Evolutionary conservation across 2,888 invertebrate genomes (phyloP).

Genomic region (Chrysina gloriosa): DNA sequence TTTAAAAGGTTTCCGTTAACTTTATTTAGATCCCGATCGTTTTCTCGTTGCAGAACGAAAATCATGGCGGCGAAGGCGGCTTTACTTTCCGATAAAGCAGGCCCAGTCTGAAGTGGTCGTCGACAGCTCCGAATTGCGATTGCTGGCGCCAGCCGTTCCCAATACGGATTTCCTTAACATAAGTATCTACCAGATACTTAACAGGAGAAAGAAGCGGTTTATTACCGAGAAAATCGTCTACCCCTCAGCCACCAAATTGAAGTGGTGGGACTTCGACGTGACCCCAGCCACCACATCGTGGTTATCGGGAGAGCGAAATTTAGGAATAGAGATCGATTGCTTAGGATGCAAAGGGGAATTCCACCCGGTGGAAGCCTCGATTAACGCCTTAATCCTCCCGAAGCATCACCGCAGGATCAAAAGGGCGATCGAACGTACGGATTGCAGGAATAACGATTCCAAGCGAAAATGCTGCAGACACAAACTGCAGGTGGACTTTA

Average conservation of each 20-base stretch:
- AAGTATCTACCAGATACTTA: conserved; percentile 62
- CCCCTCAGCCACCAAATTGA: conserved; percentile 61
- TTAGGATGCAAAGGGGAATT: conserved; percentile 64
- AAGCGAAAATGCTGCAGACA: conserved; percentile 74
- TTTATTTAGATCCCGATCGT: no score
- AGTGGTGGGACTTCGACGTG: conserved; percentile 74
- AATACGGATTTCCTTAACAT: conserved; percentile 53
- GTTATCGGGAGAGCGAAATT: conserved; percentile 65
- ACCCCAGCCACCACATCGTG: conserved; percentile 67
- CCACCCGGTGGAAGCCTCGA: conserved; percentile 59
- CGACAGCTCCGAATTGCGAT: conserved; percentile 66
- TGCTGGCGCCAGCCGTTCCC: conserved; percentile 59
- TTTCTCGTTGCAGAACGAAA: conserved; percentile 55
- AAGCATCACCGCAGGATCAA: conserved; percentile 44
- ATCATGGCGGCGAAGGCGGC: conserved; percentile 53
- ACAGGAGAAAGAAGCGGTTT: conserved; percentile 61
- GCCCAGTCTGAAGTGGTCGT: conserved; percentile 53
- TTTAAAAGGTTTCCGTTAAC: not conserved
- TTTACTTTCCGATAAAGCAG: conserved; percentile 55
- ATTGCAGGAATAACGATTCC: conserved; percentile 63
- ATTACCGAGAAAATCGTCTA: conserved; percentile 61
- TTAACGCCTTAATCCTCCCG: conserved; percentile 60
- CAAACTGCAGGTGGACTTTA: conserved; percentile 74
- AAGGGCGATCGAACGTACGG: conserved; percentile 65
- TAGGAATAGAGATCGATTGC: conserved; percentile 70